phyloP scores from a whole-genome alignment of 2,113 vertebrate genomes.

The Corythornis madagascariensis region DNA sequence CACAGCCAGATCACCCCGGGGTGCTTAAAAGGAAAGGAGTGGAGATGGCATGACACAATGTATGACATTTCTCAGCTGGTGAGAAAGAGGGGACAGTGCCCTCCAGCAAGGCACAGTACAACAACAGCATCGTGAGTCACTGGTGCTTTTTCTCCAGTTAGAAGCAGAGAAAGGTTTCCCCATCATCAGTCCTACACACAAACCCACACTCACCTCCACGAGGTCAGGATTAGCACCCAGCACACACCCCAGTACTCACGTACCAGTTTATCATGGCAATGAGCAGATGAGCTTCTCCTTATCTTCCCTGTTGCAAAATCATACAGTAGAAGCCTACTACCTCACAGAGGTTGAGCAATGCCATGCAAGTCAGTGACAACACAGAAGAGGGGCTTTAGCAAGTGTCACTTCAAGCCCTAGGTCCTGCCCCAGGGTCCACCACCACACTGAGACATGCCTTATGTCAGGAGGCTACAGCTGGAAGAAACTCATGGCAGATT shows the following conservation, averaged over 20 bases:
- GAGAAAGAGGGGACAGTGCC: not conserved
- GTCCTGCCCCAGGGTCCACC: not conserved
- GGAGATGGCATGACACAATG: not conserved
- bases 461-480: not conserved
- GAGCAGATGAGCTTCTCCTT: not conserved
- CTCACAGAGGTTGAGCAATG: not conserved
- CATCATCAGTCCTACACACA: not conserved
- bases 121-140: not conserved
- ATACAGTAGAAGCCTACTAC: not conserved
- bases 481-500: not conserved
- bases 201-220: not conserved
- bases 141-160: not conserved
- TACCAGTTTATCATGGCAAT: not conserved
- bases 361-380: not conserved
- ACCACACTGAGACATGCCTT: not conserved
- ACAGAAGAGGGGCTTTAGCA: not conserved
- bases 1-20: not conserved
- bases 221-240: not conserved
- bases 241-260: not conserved
- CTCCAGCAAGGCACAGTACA: not conserved
- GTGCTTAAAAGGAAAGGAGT: not conserved
- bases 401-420: not conserved
- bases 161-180: not conserved
- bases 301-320: not conserved
- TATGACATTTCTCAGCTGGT: not conserved